phyloP scores from a whole-genome alignment of 2,888 invertebrate genomes.

The Ophion slaviceki region DNA sequence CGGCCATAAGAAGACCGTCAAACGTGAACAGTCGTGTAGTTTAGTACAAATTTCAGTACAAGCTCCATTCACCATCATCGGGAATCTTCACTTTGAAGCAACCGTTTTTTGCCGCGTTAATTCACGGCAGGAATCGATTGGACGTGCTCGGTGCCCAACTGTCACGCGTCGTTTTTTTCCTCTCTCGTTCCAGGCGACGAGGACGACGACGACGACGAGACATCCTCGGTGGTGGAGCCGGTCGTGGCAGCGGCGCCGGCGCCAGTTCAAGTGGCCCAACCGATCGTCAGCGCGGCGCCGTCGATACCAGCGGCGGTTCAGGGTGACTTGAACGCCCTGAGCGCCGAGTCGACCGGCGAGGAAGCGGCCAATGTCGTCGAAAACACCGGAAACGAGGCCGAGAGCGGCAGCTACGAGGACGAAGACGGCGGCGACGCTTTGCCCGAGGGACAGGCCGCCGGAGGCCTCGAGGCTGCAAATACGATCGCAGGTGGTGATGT shows the following conservation, averaged over 20 bases:
- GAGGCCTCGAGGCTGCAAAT: slow-evolving; percentile 79
- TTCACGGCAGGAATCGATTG: too few species aligned
- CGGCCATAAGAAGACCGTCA: too few species aligned
- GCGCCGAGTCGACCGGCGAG: slow-evolving; percentile 77
- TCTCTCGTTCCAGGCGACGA: slow-evolving; percentile 84
- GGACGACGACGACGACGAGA: slow-evolving; percentile 86
- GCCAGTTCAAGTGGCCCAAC: slow-evolving; percentile 82
- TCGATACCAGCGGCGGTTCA: slow-evolving; percentile 77
- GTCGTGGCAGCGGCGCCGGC: slow-evolving; percentile 69
- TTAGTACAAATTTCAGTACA: too few species aligned
- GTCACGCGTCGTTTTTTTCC: not conserved
- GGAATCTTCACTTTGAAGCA: too few species aligned
- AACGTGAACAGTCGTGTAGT: too few species aligned
- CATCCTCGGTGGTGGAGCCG: slow-evolving; percentile 79
- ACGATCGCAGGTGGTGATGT: slow-evolving; percentile 79
- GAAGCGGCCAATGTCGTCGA: slow-evolving; percentile 63
- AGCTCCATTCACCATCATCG: too few species aligned
- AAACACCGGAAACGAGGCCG: slow-evolving; percentile 69
- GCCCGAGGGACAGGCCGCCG: slow-evolving; percentile 82
- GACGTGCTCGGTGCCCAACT: too few species aligned
- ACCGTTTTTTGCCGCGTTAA: too few species aligned
- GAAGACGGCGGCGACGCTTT: slow-evolving; percentile 81
- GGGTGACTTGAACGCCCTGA: slow-evolving; percentile 75
- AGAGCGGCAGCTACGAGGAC: slow-evolving; percentile 79
- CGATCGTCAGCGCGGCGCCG: slow-evolving; percentile 70